A percentile compares a stretch with the other conserved stretches of the same genome.
phyloP scores from a whole-genome alignment of 2,113 vertebrate genomes.

The Shinisaurus crocodilurus region DNA sequence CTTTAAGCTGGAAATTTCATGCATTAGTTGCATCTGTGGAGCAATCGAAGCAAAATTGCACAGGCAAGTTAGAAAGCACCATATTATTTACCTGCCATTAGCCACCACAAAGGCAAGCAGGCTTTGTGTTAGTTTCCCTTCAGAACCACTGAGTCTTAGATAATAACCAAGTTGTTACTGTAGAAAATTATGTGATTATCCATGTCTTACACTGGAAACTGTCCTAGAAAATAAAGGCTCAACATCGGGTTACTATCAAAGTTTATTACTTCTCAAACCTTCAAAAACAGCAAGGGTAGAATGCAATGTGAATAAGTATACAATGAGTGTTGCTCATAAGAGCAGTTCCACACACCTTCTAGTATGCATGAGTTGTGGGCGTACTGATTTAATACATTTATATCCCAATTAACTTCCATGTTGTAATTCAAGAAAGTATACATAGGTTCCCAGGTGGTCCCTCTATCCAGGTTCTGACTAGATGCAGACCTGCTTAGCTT shows the following conservation, averaged over 20 bases:
- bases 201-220: not conserved
- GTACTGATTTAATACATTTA: not conserved
- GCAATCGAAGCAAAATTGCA: slow-evolving; percentile 70
- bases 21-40: slow-evolving; percentile 84
- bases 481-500: no score
- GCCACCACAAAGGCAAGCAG: slow-evolving; percentile 42
- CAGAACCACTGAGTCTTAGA: not conserved
- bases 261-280: slow-evolving; percentile 13
- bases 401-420: not conserved
- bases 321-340: slow-evolving; percentile 1
- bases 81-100: slow-evolving; percentile 50
- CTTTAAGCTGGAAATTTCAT: slow-evolving; percentile 85
- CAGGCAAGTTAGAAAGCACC: slow-evolving; percentile 64
- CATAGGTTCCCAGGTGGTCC: not conserved
- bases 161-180: not conserved
- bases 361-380: not conserved
- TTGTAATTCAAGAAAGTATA: not conserved
- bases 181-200: not conserved
- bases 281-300: slow-evolving; percentile 13
- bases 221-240: not conserved
- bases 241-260: not conserved
- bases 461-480: no score
- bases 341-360: not conserved
- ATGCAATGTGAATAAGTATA: not conserved
- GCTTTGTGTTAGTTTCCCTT: not conserved